A percentile compares a stretch with the other conserved stretches of the same genome.
These are phyloP conservation scores for Cyclopterus lumpus DNA, from an alignment of 2,797 vertebrate species.

Conservation along the genomic window DNA sequence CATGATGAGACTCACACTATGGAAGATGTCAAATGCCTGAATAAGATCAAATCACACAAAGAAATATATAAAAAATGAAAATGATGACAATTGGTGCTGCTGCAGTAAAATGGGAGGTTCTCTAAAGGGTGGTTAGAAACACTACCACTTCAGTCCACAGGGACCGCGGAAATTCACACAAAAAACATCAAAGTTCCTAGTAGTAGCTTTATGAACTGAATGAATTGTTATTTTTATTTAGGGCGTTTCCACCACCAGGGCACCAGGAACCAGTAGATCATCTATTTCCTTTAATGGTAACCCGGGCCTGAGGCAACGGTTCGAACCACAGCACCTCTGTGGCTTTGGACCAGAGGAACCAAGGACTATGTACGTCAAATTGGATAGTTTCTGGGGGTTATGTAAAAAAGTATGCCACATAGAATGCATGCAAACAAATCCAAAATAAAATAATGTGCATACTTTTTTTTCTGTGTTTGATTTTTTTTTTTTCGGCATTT, in stretches of 20 bases:
- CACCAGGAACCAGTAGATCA: no score
- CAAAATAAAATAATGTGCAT: neutral
- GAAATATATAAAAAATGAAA: neutral
- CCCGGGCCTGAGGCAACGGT: neutral
- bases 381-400: neutral
- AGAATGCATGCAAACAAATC: neutral
- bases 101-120: no score
- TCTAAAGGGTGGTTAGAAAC: no score
- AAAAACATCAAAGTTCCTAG: no score
- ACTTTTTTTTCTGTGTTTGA: neutral
- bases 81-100: no score
- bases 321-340: no score
- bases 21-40: neutral
- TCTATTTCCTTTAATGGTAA: no score
- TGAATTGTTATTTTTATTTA: no score
- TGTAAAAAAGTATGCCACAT: neutral
- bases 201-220: no score
- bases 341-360: neutral
- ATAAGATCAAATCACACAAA: neutral
- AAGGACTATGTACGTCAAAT: neutral
- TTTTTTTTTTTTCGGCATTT: conserved; percentile 1
- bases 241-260: no score
- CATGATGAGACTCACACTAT: neutral
- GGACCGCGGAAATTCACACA: no score
- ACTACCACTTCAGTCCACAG: neutral